Percentiles rank a stretch among this genome's conserved stretches.
Conservation (phyloP, 2,888 invertebrate species). For the Drosophila borealis region DNA sequence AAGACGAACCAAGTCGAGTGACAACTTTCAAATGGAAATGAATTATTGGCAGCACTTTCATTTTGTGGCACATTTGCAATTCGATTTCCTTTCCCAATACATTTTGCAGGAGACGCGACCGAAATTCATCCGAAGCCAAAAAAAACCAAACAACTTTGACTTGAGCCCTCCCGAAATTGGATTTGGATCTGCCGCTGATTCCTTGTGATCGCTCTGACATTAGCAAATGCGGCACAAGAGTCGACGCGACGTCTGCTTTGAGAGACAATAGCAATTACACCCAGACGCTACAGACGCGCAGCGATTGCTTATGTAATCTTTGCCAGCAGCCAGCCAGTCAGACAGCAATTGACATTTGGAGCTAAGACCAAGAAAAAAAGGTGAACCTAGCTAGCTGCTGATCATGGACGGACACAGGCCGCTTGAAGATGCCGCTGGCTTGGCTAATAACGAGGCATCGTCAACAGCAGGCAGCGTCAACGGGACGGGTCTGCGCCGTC, state of each 20-base stretch:
- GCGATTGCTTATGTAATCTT: slow-evolving; percentile 57
- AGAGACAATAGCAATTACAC: slow-evolving; percentile 68
- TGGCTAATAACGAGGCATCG: slow-evolving; percentile 47
- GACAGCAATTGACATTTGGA: slow-evolving; percentile 59
- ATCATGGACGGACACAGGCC: slow-evolving; percentile 35
- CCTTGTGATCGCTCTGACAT: slow-evolving; percentile 62
- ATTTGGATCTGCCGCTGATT: slow-evolving; percentile 22
- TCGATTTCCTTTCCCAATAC: slow-evolving; percentile 62
- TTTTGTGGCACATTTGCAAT: slow-evolving; percentile 62
- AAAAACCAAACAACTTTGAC: slow-evolving; percentile 3
- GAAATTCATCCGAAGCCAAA: not conserved
- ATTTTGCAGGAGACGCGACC: slow-evolving; percentile 30
- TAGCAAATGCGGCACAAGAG: slow-evolving; percentile 59
- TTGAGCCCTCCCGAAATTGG: slow-evolving; percentile 3
- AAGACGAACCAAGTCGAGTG: slow-evolving; percentile 52
- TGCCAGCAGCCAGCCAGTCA: slow-evolving; percentile 14
- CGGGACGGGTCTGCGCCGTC: slow-evolving; percentile 62
- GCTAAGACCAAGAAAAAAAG: slow-evolving; percentile 25
- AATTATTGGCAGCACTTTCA: slow-evolving; percentile 68
- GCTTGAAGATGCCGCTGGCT: slow-evolving; percentile 49
- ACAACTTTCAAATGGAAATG: slow-evolving; percentile 74
- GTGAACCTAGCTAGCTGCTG: slow-evolving; percentile 29
- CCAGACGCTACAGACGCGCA: slow-evolving; percentile 20
- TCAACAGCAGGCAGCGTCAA: slow-evolving; percentile 11
- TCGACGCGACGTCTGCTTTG: slow-evolving; percentile 30